Evolutionary conservation across 2,888 invertebrate species (phyloP), one percentile per base, ranked within the genome.

Genomic region (Cinara cedri): DNA sequence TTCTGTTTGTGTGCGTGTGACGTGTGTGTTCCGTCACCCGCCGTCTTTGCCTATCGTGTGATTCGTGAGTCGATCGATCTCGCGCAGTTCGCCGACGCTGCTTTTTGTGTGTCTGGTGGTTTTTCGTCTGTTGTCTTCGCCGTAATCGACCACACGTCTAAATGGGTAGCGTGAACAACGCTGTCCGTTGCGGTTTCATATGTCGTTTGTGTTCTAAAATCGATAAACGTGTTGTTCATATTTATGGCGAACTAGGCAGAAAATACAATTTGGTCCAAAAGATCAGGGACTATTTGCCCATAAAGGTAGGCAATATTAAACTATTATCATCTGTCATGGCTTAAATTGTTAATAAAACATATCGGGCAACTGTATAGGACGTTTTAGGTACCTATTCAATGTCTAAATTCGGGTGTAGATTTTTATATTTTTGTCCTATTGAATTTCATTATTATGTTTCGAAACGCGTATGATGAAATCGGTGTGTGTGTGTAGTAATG

Each of bases 171-270:
- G 90, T 92, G 84, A 92, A 92, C 84, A 90, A 91, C 87, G 94
- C 92, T 74, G 89, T 92, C 83, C 89, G 93, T 84, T 92, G 93
- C 72, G 94, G 94, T 83, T 94, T 93, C 87, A 90, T 94, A 85
- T 94, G 94, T 87, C 90, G 94, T 85, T 88, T 94, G 82, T 94
- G 94, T 86, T 93, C 93, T 49, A 93, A 93, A 88, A 92, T 93
- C 90, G 93, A 93, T 86, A 90, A 91, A 85, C 91, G 90, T 84
- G 94, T 94, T 78, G 90, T 94, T 83, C 94, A 94, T 85, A 91
- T 94, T 83, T 94, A 93, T 85, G 92, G 93, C 57, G 91, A 91
- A 83, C 92, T 91, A 87, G 94, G 93, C 72, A 89, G 90, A 85
- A 90, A 91, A 84, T 87, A 93, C 85, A 89, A 90, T 84, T 88